phyloP scores from a whole-genome alignment of 2,888 invertebrate species.

The Chesias legatella region DNA sequence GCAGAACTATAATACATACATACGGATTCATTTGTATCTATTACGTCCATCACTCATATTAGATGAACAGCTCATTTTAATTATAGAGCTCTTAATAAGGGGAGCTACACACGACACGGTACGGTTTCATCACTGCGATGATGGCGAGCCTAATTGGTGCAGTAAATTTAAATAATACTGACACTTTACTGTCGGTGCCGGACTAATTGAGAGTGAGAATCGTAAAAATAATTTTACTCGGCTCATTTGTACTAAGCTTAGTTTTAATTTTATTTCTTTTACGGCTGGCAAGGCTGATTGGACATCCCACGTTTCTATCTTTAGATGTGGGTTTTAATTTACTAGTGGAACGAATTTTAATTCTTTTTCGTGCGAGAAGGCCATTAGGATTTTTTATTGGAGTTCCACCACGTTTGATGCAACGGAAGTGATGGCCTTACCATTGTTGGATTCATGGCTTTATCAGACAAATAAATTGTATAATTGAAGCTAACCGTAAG shows the following conservation, averaged over 20 bases:
- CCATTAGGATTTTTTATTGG: conserved; percentile 36
- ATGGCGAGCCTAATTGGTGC: conserved; percentile 77
- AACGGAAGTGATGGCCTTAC: conserved; percentile 35
- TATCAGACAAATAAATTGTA: conserved; percentile 21
- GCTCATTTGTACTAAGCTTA: conserved; percentile 72
- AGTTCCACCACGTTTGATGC: conserved; percentile 34
- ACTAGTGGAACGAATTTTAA: conserved; percentile 48
- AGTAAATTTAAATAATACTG: conserved; percentile 79
- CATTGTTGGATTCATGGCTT: conserved; percentile 30
- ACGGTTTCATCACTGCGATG: conserved; percentile 71
- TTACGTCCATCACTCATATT: conserved; percentile 50
- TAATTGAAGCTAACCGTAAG: conserved; percentile 9
- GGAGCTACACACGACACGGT: conserved; percentile 67
- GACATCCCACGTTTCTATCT: conserved; percentile 46
- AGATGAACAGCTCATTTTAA: conserved; percentile 59
- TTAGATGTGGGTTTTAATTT: conserved; percentile 58
- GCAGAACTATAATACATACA: too few relatives aligned
- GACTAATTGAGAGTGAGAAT: conserved; percentile 77
- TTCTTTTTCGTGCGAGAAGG: conserved; percentile 41
- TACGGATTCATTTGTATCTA: conserved; percentile 47
- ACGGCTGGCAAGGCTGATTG: conserved; percentile 61
- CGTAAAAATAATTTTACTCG: conserved; percentile 79
- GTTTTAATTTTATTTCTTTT: conserved; percentile 72
- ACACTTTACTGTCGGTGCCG: conserved; percentile 71
- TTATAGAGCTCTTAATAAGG: conserved; percentile 77